Percentiles rank a stretch among this genome's conserved stretches.
Evolutionary conservation across 1,140 invertebrate genomes (phyloP).

Genomic region (Drosophila bocqueti): DNA sequence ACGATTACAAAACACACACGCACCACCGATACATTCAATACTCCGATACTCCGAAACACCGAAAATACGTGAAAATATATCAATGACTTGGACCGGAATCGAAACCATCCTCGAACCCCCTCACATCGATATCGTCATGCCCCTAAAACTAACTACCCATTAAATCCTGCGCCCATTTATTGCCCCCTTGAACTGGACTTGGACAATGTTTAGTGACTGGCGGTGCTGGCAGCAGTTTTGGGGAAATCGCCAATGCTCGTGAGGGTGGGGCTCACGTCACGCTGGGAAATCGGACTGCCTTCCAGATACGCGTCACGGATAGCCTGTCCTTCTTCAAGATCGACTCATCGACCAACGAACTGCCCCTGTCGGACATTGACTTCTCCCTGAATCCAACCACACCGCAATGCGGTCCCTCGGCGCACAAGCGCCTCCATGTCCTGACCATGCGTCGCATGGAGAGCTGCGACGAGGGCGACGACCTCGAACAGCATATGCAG

Average conservation of each 20-base stretch:
- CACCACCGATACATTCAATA: constrained; percentile 9
- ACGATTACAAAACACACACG: constrained; percentile 26
- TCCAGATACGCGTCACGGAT: constrained; percentile 78
- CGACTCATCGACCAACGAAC: constrained; percentile 87
- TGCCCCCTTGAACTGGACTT: background rate
- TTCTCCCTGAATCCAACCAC: constrained; percentile 74
- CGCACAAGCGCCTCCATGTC: constrained; percentile 60
- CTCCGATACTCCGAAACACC: constrained; percentile 20
- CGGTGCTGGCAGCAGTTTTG: background rate
- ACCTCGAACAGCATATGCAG: constrained; percentile 44
- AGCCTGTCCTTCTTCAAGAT: constrained; percentile 80
- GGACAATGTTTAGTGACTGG: background rate
- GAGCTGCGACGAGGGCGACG: constrained; percentile 66
- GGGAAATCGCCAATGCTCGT: constrained; percentile 38
- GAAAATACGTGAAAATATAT: constrained; percentile 22
- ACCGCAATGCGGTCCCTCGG: constrained; percentile 47
- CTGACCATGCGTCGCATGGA: constrained; percentile 76
- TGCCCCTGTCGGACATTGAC: constrained; percentile 87
- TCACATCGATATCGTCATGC: constrained; percentile 7
- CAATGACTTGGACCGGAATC: constrained; percentile 34
- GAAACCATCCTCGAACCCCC: background rate
- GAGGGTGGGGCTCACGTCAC: constrained; percentile 10
- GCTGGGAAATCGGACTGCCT: constrained; percentile 37
- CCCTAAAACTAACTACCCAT: constrained; percentile 27
- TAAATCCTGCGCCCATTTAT: background rate